These are phyloP conservation scores for Stercorarius parasiticus DNA, from an alignment of 2,113 vertebrate genomes.

Conservation along the genomic window DNA sequence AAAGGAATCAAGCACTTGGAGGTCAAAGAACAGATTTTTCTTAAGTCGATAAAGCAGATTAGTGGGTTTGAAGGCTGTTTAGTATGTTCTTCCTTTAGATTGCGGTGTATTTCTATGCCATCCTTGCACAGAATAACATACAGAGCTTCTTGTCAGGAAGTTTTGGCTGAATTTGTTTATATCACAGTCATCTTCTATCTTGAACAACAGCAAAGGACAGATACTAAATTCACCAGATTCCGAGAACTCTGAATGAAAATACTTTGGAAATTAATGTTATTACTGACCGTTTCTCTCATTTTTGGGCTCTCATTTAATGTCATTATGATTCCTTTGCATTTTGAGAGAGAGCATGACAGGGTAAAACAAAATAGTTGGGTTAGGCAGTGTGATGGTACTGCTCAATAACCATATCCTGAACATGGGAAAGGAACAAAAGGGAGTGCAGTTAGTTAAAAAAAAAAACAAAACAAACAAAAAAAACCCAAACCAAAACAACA, in stretches of 20 bases:
- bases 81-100: not conserved
- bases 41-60: not conserved
- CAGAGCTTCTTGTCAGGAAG: not conserved
- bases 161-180: not conserved
- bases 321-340: not conserved
- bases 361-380: not conserved
- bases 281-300: not conserved
- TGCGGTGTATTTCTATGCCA: not conserved
- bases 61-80: not conserved
- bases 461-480: not conserved
- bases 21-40: constrained; percentile 17
- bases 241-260: not conserved
- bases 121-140: not conserved
- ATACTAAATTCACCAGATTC: not conserved
- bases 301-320: not conserved
- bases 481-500: not conserved
- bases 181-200: not conserved
- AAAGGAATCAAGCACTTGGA: constrained; percentile 18
- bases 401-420: not conserved
- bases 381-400: not conserved
- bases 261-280: not conserved
- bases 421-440: not conserved
- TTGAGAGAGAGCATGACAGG: not conserved
- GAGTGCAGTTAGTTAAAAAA: not conserved
- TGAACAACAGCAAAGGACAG: not conserved